phyloP scores from a whole-genome alignment of 2,888 invertebrate species.

The Acholoe squamosa region DNA sequence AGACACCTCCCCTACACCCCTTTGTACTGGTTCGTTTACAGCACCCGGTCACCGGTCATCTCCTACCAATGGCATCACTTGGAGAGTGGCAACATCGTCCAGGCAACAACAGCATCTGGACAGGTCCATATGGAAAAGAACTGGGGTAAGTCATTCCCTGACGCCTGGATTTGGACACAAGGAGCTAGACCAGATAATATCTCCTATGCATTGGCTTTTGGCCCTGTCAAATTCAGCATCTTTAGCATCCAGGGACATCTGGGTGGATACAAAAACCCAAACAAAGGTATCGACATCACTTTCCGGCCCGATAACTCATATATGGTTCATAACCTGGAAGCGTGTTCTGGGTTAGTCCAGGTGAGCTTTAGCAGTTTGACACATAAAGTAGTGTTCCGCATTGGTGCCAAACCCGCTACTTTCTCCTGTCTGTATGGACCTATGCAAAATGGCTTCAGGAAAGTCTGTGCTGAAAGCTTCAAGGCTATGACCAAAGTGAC shows the following conservation, averaged over 20 bases:
- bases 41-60: slow-evolving; percentile 71
- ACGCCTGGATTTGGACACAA: slow-evolving; percentile 77
- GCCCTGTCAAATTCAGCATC: slow-evolving; percentile 71
- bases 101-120: slow-evolving; percentile 66
- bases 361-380: slow-evolving; percentile 29
- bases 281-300: slow-evolving; percentile 69
- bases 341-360: slow-evolving; percentile 72
- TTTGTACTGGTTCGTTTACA: slow-evolving; percentile 78
- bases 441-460: slow-evolving; percentile 72
- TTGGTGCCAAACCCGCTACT: slow-evolving; percentile 65
- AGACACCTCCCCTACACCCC: slow-evolving; percentile 73
- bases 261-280: slow-evolving; percentile 75
- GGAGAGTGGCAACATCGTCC: neutral
- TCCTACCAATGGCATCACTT: slow-evolving; percentile 70
- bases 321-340: slow-evolving; percentile 68
- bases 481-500: neutral
- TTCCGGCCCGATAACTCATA: slow-evolving; percentile 74
- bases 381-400: slow-evolving; percentile 69
- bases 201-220: slow-evolving; percentile 74
- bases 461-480: slow-evolving; percentile 64
- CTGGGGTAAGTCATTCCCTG: slow-evolving; percentile 77
- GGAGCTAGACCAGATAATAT: slow-evolving; percentile 70
- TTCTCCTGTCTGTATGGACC: slow-evolving; percentile 77
- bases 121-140: slow-evolving; percentile 76
- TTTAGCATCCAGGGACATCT: slow-evolving; percentile 73